A percentile compares a stretch with the other conserved stretches of the same genome.
phyloP scores from a whole-genome alignment of 2,888 invertebrate species.

The Caenorhabditis sp. region DNA sequence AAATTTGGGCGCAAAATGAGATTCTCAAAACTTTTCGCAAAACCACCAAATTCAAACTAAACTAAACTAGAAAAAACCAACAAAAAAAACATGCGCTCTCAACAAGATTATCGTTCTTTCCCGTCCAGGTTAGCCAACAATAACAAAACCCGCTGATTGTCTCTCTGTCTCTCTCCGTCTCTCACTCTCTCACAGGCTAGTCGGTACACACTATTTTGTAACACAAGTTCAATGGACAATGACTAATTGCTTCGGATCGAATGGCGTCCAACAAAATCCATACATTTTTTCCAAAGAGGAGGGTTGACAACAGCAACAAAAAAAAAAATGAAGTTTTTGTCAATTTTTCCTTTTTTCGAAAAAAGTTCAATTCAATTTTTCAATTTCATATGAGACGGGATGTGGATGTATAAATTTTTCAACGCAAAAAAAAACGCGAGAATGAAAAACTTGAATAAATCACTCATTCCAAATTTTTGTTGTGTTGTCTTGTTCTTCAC shows the following conservation, averaged over 20 bases:
- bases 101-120: background rate
- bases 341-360: background rate
- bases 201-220: background rate
- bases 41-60: background rate
- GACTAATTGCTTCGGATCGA: background rate
- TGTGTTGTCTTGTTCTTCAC: background rate
- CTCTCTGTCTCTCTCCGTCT: background rate
- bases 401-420: background rate
- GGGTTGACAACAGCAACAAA: background rate
- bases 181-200: too few relatives aligned
- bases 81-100: background rate
- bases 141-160: background rate
- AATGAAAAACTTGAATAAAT: background rate
- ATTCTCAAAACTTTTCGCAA: too few relatives aligned
- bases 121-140: background rate
- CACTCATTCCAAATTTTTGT: background rate
- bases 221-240: background rate
- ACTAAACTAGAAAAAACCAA: background rate
- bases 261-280: background rate
- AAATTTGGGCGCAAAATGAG: too few relatives aligned
- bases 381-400: background rate
- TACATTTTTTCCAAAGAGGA: background rate
- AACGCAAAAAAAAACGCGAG: background rate
- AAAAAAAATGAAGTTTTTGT: background rate
- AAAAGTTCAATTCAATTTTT: constrained; percentile 1